These are phyloP conservation scores for Trissolcus brochymenae DNA, from an alignment of 2,888 invertebrate species.

Conservation along the genomic window DNA sequence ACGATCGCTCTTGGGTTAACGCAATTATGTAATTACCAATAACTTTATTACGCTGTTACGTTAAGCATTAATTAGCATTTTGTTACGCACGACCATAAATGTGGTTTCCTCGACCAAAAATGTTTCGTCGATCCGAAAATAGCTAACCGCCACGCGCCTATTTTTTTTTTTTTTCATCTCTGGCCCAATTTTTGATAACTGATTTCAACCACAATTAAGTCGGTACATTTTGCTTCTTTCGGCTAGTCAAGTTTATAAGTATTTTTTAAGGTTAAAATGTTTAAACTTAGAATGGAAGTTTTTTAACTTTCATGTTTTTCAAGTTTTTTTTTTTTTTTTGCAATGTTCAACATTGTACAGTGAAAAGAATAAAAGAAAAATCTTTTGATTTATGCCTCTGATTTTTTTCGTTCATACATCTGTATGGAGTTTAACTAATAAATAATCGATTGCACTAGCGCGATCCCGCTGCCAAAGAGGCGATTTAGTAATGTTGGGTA, in stretches of 20 bases:
- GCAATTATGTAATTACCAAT: conserved; percentile 52
- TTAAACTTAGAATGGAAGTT: too few species aligned
- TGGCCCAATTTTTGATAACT: too few species aligned
- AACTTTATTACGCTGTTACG: conserved; percentile 51
- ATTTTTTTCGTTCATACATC: background rate
- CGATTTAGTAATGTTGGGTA: conserved; percentile 53
- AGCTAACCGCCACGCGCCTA: background rate
- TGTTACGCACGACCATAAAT: conserved; percentile 50
- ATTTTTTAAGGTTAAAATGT: too few species aligned
- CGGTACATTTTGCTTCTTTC: too few species aligned
- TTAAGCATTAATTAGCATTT: conserved; percentile 53
- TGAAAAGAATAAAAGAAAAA: too few species aligned
- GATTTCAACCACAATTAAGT: too few species aligned
- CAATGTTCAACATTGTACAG: too few species aligned
- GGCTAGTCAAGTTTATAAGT: too few species aligned
- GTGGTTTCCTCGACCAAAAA: conserved; percentile 49
- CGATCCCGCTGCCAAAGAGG: conserved; percentile 49
- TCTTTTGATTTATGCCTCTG: too few species aligned
- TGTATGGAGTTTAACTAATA: conserved; percentile 31
- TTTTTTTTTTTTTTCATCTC: too few species aligned
- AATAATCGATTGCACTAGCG: conserved; percentile 53
- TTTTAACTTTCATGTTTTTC: too few species aligned
- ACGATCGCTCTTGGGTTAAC: conserved; percentile 45
- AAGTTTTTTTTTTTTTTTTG: too few species aligned
- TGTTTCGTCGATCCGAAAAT: conserved; percentile 25